Conservation (phyloP, 2,888 invertebrate species). For the Agapostemon virescens region DNA sequence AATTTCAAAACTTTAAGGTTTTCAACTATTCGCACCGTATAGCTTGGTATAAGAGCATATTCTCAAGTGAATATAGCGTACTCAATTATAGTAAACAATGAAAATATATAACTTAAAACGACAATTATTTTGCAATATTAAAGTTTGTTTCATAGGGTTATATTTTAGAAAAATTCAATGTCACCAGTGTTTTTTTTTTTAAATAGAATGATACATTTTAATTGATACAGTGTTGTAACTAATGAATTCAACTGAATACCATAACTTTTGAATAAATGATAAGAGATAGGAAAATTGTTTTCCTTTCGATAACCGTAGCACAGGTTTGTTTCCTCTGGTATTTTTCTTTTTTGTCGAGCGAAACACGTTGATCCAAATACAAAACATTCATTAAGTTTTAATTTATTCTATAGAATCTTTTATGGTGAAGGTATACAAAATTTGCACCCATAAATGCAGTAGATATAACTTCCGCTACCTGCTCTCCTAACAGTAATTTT, state of each 20-base stretch:
- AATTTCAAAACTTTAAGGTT: conserved; percentile 16
- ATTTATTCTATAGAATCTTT: background rate
- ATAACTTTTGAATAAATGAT: no score
- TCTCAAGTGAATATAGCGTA: background rate
- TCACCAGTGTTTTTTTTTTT: no score
- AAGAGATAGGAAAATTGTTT: no score
- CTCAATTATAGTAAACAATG: background rate
- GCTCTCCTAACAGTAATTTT: background rate
- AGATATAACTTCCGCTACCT: background rate
- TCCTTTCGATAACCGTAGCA: background rate
- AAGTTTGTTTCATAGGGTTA: no score
- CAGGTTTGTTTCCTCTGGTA: background rate
- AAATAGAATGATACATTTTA: no score
- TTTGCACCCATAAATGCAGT: background rate
- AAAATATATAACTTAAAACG: no score
- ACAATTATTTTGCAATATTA: no score
- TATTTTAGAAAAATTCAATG: no score
- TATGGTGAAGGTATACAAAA: background rate
- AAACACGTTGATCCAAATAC: background rate
- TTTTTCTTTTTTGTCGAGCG: background rate
- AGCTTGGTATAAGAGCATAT: conserved; percentile 10
- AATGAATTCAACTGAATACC: no score
- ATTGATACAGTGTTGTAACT: no score
- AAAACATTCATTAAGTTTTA: background rate
- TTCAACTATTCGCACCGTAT: conserved; percentile 30